phyloP scores from a whole-genome alignment of 1,140 invertebrate genomes.

The Olivierus martensii region DNA sequence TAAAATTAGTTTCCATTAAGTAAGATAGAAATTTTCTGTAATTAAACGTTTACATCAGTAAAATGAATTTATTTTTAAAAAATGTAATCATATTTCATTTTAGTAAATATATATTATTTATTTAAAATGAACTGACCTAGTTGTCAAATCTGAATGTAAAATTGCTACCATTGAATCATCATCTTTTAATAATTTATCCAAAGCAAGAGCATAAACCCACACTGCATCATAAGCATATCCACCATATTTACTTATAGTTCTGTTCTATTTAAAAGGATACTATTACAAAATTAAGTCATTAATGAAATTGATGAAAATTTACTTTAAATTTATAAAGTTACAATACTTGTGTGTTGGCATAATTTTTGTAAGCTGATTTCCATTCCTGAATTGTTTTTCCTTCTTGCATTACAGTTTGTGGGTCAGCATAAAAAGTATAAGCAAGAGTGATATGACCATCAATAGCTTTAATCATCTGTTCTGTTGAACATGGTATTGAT shows the following conservation, averaged over 20 bases:
- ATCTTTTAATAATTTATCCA: constrained; percentile 45
- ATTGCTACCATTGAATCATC: constrained; percentile 41
- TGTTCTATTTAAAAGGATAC: not conserved
- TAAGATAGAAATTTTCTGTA: too few species aligned
- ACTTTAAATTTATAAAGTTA: not conserved
- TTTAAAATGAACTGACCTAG: constrained; percentile 30
- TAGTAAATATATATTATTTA: too few species aligned
- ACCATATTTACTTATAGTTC: constrained; percentile 39
- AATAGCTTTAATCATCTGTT: constrained; percentile 49
- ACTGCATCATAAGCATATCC: constrained; percentile 69
- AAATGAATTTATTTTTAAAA: too few species aligned
- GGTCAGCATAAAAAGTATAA: constrained; percentile 49
- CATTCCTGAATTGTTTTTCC: constrained; percentile 31
- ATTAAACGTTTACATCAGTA: too few species aligned
- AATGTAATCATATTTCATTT: too few species aligned
- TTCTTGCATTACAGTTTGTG: constrained; percentile 47
- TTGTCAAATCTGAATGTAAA: constrained; percentile 41
- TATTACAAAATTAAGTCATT: not conserved
- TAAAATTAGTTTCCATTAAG: constrained; percentile 43
- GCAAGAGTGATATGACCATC: constrained; percentile 58
- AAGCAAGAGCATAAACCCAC: constrained; percentile 64
- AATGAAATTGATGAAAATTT: not conserved
- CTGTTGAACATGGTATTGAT: constrained; percentile 42
- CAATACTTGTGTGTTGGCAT: not conserved
- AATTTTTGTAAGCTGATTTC: constrained; percentile 13